These are phyloP conservation scores for Cheumatopsyche charites DNA, from an alignment of 1,140 invertebrate species.

Conservation along the genomic window DNA sequence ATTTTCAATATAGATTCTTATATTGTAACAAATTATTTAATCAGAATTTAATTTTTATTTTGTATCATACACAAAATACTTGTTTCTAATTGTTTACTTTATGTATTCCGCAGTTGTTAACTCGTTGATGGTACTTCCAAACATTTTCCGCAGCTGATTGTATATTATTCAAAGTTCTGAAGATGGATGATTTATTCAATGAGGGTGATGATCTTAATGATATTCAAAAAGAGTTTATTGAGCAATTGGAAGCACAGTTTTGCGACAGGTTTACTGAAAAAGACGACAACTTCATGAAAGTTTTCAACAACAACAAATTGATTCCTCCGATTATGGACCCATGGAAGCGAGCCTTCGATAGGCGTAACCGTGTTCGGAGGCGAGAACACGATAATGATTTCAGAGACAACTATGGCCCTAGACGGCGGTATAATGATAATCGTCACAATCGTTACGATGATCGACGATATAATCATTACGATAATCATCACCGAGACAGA, in stretches of 20 bases:
- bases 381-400: not conserved
- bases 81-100: conserved; percentile 1
- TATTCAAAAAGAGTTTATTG: conserved; percentile 56
- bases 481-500: conserved; percentile 1
- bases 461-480: not conserved
- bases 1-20: not conserved
- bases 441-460: not conserved
- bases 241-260: conserved; percentile 56
- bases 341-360: not conserved
- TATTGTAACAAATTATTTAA: not conserved
- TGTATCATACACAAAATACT: no score
- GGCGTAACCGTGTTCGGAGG: not conserved
- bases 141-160: conserved; percentile 37
- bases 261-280: conserved; percentile 58
- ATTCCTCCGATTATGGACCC: conserved; percentile 55
- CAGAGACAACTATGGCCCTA: not conserved
- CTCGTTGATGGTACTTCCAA: conserved; percentile 50
- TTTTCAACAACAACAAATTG: conserved; percentile 53
- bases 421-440: not conserved
- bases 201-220: conserved; percentile 51
- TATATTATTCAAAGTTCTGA: conserved; percentile 15
- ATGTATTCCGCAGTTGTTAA: conserved; percentile 52
- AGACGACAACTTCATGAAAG: conserved; percentile 58
- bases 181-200: conserved; percentile 17
- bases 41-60: not conserved